phyloP scores from a whole-genome alignment of 2,888 invertebrate species.

The Digitonthophagus gazella region DNA sequence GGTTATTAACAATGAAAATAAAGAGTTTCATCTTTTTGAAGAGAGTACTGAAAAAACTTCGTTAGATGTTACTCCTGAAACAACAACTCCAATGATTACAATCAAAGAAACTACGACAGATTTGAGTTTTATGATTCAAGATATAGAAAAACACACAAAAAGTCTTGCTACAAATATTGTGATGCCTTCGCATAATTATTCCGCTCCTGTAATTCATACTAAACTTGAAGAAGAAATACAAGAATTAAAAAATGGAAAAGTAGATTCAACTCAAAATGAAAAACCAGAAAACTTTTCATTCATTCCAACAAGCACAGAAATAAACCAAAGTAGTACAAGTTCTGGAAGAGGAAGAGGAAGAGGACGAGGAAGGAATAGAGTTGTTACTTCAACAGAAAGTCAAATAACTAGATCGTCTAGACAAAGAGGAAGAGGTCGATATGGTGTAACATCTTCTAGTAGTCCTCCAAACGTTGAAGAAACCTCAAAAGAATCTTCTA shows the following conservation, averaged over 20 bases:
- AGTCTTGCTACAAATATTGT: conserved; percentile 28
- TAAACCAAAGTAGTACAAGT: too few relatives aligned
- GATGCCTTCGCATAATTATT: conserved; percentile 9
- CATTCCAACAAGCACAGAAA: not conserved
- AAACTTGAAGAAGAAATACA: conserved; percentile 14
- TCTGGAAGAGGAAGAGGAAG: too few relatives aligned
- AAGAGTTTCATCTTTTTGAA: not conserved
- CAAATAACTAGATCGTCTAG: not conserved
- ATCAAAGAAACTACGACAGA: conserved; percentile 18
- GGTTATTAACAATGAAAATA: not conserved
- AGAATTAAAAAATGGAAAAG: not conserved
- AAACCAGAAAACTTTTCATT: too few relatives aligned
- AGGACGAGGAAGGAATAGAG: not conserved
- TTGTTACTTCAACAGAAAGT: not conserved
- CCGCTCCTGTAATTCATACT: not conserved
- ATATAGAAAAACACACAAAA: conserved; percentile 30
- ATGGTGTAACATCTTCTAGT: not conserved
- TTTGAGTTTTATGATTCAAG: conserved; percentile 27
- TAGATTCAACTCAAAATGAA: too few relatives aligned
- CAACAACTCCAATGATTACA: conserved; percentile 17
- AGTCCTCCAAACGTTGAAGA: not conserved
- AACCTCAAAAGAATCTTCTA: too few relatives aligned
- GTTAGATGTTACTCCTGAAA: conserved; percentile 5
- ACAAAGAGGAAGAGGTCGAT: not conserved
- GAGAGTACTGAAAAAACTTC: conserved; percentile 15